Base-by-base conservation (phyloP, 2,888 invertebrate species). In the Folsomia manolachei region DNA sequence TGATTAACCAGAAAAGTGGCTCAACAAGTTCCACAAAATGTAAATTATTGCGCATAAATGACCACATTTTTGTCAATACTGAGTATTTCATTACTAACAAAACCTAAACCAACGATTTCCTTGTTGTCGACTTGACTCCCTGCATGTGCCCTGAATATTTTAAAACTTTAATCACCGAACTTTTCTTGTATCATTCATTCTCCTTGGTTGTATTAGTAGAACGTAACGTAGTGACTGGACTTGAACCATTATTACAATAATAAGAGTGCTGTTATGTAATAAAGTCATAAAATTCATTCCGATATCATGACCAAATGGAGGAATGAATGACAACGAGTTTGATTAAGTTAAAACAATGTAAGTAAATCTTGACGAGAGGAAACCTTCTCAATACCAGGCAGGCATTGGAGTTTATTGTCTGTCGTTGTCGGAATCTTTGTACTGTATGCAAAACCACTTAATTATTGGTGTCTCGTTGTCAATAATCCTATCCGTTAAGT, bases 1-100 rank as follows among this genome's bases (percentile, higher is more conserved):
- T 56, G 56, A 56, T 56, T 56, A 56, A 56, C 56, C 19, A 7
- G 21, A n/a, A 21, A 56, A 56, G 56, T 56, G 56, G 56, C 56
- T 56, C 56, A 56, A 56, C 56, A 21, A 21, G 56, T 56, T 56
- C 56, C 18, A 39, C 39, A 56, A 56, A 56, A 56, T 56, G 19
- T 56, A 56, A 18, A 56, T 56, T 56, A 7, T 21, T 19, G 19
- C 4, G n/a, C n/a, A 4, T 56, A 56, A 56, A 56, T 56, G 56
- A 56, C 21, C 11, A 56, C 56, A 56, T 56, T 56, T 56, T 21
- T 56, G 56, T 56, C 56, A 56, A 56, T 21, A 4, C n/a, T 56
- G 56, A 19, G 18, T 56, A 19, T 51, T 51, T 9, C 51, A 11
- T 18, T 9, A 18, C 21, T 56, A 14, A 21, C 51, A 56, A 39